Base-by-base conservation (phyloP, 2,888 invertebrate species). In the Phortica okadai region DNA sequence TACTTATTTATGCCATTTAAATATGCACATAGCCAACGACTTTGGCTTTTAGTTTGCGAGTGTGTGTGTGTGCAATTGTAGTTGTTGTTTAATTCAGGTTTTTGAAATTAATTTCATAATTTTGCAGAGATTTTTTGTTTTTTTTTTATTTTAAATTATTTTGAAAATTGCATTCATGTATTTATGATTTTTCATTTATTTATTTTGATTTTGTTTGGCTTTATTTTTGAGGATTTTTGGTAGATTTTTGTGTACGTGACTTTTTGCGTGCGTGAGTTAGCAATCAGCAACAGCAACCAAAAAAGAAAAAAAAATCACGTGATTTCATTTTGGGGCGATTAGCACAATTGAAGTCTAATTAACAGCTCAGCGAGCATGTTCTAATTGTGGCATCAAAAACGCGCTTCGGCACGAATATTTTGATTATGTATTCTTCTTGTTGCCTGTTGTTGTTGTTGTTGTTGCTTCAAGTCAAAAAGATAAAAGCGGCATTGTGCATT, bases 51-150 rank as follows among this genome's bases (percentile, higher is more conserved):
- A 56, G 45, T 73, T 21, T 58, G 50, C 58, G 44, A 42, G 54
- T 33, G 25, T 56, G 50, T 76, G 76, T 80, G 88, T 85, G 88
- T 88, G 77, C 88, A 85, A 85, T 76, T 81, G 85, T 33, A n/a
- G 50, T 73, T 41, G 73, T 87, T 88, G 87, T 82, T 88, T 87
- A 87, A 87, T 88, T 85, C 84, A 88, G 84, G 83, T 86, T 79
- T 33, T 33, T 78, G 73, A 84, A 85, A 85, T 88, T 88, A 87
- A 85, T 85, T 88, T 88, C 79, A 87, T 85, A 85, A 88, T 85
- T 88, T 82, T 76, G 58, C 54, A 78, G 64, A 78, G 74, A 80
- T 82, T 87, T 86, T 10, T 6, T 58, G 1, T 58, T 6, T 6
- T 33, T 6, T 64, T 64, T 64, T 25, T 64, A 11, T 33, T 64